Percentiles rank a stretch among this genome's conserved stretches.
Conservation (phyloP, 92 coral and sea anemone genomes). For the Epizoanthus stellaris region DNA sequence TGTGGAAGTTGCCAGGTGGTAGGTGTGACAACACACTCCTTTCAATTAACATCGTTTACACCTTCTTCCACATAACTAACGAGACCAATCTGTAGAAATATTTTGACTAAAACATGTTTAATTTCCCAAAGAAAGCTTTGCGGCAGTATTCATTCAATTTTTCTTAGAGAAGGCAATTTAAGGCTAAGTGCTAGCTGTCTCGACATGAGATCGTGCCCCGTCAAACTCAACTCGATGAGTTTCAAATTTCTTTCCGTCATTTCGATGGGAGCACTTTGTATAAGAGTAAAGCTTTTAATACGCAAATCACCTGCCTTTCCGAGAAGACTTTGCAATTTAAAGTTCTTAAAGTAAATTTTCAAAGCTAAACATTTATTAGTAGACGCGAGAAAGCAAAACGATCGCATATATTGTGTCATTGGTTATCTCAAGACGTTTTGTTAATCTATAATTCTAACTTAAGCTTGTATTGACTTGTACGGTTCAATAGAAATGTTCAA, state of each 20-base stretch:
- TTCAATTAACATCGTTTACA: conserved; percentile 44
- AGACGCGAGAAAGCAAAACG: conserved; percentile 12
- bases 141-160: conserved; percentile 9
- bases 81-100: conserved; percentile 18
- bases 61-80: conserved; percentile 25
- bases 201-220: conserved; percentile 35
- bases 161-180: neutral
- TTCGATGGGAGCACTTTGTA: conserved; percentile 41
- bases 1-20: conserved; percentile 30
- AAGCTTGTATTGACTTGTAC: neutral
- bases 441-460: neutral
- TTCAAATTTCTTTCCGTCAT: conserved; percentile 44
- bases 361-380: conserved; percentile 30
- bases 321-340: conserved; percentile 16
- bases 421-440: neutral
- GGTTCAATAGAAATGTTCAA: neutral
- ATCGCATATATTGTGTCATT: neutral
- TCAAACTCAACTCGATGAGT: conserved; percentile 36
- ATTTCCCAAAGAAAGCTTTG: conserved; percentile 10
- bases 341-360: neutral
- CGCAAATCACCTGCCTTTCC: conserved; percentile 27
- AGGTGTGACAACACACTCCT: conserved; percentile 4
- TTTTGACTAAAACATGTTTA: conserved; percentile 1
- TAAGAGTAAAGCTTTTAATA: conserved; percentile 34
- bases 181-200: conserved; percentile 8